A percentile compares a stretch with the other conserved stretches of the same genome.
Conservation (phyloP, 2,797 vertebrate genomes). For the Nannoperca obscura region DNA sequence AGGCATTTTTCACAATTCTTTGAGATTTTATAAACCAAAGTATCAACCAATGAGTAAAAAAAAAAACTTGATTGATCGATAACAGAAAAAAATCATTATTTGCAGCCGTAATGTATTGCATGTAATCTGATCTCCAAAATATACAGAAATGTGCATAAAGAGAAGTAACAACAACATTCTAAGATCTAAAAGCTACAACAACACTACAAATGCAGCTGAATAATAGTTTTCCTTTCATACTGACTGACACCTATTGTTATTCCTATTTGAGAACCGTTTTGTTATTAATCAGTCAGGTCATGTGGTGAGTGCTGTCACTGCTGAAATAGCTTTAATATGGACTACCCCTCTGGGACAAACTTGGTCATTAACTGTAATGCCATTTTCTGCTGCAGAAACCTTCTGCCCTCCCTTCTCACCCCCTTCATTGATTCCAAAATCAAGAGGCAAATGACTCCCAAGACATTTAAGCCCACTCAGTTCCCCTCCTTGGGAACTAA, state of each 20-base stretch:
- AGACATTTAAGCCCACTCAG: constrained; percentile 70
- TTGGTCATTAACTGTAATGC: constrained; percentile 88
- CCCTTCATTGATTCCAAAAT: constrained; percentile 82
- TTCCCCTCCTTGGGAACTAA: constrained; percentile 60
- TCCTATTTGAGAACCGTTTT: constrained; percentile 76
- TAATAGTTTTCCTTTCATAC: constrained; percentile 55
- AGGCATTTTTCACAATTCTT: not conserved
- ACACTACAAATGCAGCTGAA: constrained; percentile 14
- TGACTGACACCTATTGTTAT: constrained; percentile 82
- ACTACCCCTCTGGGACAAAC: constrained; percentile 83
- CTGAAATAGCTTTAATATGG: constrained; percentile 84
- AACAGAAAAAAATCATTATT: not conserved
- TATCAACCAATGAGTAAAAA: not conserved
- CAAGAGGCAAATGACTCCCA: constrained; percentile 82
- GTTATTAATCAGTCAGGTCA: constrained; percentile 84
- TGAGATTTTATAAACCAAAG: not conserved
- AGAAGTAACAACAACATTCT: not conserved
- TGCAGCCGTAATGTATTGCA: not conserved
- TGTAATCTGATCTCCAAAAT: not conserved
- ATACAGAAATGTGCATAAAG: not conserved
- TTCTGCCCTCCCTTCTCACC: constrained; percentile 67
- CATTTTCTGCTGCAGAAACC: constrained; percentile 84
- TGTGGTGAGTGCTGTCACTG: constrained; percentile 81
- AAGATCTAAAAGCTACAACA: not conserved
- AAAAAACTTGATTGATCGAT: not conserved